A percentile compares a stretch with the other conserved stretches of the same genome.
Conservation (phyloP, 2,888 invertebrate species). For the Crossocerus cetratus region DNA sequence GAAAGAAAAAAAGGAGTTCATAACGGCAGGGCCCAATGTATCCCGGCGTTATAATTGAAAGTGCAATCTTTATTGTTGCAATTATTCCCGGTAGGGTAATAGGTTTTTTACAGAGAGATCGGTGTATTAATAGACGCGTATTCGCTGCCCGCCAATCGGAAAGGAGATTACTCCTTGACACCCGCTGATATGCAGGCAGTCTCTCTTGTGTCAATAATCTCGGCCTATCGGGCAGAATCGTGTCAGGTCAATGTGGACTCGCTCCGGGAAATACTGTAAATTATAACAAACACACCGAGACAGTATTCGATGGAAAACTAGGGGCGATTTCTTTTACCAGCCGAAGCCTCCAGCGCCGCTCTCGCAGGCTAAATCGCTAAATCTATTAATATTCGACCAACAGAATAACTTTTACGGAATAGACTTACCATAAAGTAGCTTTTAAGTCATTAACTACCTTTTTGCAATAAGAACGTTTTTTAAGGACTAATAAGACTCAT, state of each 20-base stretch:
- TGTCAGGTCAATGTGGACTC: conserved; percentile 37
- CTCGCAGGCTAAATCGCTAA: no score
- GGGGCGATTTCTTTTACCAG: no score
- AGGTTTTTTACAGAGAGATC: conserved; percentile 24
- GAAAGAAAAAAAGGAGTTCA: conserved; percentile 32
- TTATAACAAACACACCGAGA: not conserved
- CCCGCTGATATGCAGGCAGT: conserved; percentile 13
- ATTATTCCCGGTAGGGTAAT: conserved; percentile 43
- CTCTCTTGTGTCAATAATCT: conserved; percentile 39
- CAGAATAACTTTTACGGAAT: no score
- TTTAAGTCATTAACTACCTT: no score
- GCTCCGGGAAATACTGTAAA: conserved; percentile 23
- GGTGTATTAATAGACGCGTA: conserved; percentile 43
- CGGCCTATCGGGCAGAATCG: conserved; percentile 44
- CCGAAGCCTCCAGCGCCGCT: no score
- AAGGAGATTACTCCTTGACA: not conserved
- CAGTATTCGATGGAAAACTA: no score
- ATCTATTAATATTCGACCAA: no score
- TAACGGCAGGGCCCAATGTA: conserved; percentile 34
- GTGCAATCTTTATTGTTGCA: conserved; percentile 41
- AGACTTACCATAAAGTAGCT: no score
- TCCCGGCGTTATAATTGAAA: conserved; percentile 47
- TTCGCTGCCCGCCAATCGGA: conserved; percentile 5
- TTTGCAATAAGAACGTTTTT: no score
- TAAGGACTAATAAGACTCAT: no score